Base-by-base conservation (phyloP, 2,888 invertebrate genomes). In the Arrhopalites spinosus region DNA sequence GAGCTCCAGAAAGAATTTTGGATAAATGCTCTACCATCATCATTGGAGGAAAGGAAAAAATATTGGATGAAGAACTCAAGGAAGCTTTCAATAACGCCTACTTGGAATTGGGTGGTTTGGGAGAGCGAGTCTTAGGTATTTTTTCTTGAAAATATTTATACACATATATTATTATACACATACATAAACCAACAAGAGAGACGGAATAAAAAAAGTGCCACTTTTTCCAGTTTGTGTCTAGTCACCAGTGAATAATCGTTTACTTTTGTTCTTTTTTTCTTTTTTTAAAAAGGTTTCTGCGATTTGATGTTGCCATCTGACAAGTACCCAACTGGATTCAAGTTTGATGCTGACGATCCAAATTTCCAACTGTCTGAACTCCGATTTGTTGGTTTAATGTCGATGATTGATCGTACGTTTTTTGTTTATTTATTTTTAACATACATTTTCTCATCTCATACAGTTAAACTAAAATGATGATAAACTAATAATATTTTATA, bases 61-160 rank as follows among this genome's bases (percentile, higher is more conserved):
- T 85, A 0, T 85, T 93, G 71, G 86, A 86, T 79, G 86, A 87
- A 30, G 85, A 86, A 76, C 85, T 88, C 81, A 88, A 89, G 81
- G 87, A 88, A 77, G 87, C 88, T 74, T 87, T 91, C 45, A 89
- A 90, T 84, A 87, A 88, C 70, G 89, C 91, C 76, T 93, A 94
- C 84, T 88, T 91, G 78, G 92, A 92, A 85, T 86, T 96, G 77
- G 95, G 94, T 73, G 92, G 92, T 81, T 90, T 93, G 85, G 95
- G 95, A 63, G 95, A 95, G 86, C 89, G 95, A 78, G 94, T 95
- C 0, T 88, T 94, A 69, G 89, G 84, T 83, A 78, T 43, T 75
- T 69, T 23, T n/a, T n/a, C n/a, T n/a, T n/a, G n/a, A n/a, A n/a
- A n/a, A n/a, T n/a, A n/a, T n/a, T n/a, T n/a, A n/a, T n/a, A n/a